These are phyloP conservation scores for Sebastiscus tertius DNA, from an alignment of 2,797 vertebrate species.

Conservation along the genomic window DNA sequence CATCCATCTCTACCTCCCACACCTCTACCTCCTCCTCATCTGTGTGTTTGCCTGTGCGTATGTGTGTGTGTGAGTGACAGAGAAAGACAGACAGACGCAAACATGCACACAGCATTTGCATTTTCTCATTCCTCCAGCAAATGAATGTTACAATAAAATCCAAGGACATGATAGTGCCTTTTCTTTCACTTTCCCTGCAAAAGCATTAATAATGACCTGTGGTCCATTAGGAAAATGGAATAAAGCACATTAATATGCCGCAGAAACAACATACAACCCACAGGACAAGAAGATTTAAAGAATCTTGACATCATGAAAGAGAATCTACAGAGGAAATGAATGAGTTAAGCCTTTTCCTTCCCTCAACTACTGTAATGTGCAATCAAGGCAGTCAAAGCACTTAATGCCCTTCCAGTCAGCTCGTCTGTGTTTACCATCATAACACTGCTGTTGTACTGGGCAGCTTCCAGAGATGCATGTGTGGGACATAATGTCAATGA, in stretches of 20 bases:
- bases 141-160: conserved; percentile 18
- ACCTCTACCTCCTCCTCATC: conserved; percentile 69
- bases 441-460: not conserved
- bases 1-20: conserved; percentile 72
- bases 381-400: conserved; percentile 20
- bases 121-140: conserved; percentile 40
- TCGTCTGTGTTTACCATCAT: conserved; percentile 1
- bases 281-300: not conserved
- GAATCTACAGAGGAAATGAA: not conserved
- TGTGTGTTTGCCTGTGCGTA: conserved; percentile 32
- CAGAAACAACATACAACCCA: conserved; percentile 12
- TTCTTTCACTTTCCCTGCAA: not conserved
- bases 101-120: conserved; percentile 41
- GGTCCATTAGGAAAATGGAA: not conserved
- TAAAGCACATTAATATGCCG: not conserved
- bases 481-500: not conserved
- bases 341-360: not conserved
- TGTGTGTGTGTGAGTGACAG: conserved; percentile 26
- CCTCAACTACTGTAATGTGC: not conserved
- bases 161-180: not conserved
- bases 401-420: not conserved
- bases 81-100: conserved; percentile 42
- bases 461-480: not conserved
- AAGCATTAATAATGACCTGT: not conserved
- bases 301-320: not conserved